Evolutionary conservation across 2,797 vertebrate genomes (phyloP).

Genomic region (Mastacembelus armatus): DNA sequence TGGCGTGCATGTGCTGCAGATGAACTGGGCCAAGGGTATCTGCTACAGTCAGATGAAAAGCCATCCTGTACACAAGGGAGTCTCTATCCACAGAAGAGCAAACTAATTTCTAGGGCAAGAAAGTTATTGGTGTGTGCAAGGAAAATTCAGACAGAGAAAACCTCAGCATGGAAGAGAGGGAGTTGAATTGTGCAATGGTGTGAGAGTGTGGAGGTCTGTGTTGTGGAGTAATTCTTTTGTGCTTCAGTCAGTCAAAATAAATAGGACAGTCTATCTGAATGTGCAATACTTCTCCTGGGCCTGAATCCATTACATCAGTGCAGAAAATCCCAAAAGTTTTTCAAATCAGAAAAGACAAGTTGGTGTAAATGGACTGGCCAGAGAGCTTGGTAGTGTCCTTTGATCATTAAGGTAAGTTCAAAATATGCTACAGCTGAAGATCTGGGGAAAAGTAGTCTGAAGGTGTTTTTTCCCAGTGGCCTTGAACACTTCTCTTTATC

Average conservation of each 20-base stretch:
- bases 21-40: conserved; percentile 76
- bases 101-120: conserved; percentile 64
- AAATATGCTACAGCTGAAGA: background rate
- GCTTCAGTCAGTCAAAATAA: conserved; percentile 25
- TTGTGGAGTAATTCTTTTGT: conserved; percentile 33
- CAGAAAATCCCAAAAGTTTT: conserved; percentile 24
- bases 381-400: conserved; percentile 11
- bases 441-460: background rate
- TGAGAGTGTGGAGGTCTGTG: conserved; percentile 4
- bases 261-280: conserved; percentile 19
- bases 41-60: conserved; percentile 57
- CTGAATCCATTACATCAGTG: conserved; percentile 21
- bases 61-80: conserved; percentile 61
- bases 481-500: conserved; percentile 28
- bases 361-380: background rate
- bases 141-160: conserved; percentile 24
- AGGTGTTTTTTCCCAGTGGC: background rate
- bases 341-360: conserved; percentile 26
- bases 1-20: conserved; percentile 43
- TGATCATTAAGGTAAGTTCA: conserved; percentile 34
- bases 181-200: conserved; percentile 38
- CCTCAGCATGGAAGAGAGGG: conserved; percentile 18
- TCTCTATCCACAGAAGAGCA: conserved; percentile 57
- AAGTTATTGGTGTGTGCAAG: conserved; percentile 45
- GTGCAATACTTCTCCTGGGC: conserved; percentile 6